Conservation (phyloP, 2,888 invertebrate genomes). For the Pyrrhosoma nymphula region DNA sequence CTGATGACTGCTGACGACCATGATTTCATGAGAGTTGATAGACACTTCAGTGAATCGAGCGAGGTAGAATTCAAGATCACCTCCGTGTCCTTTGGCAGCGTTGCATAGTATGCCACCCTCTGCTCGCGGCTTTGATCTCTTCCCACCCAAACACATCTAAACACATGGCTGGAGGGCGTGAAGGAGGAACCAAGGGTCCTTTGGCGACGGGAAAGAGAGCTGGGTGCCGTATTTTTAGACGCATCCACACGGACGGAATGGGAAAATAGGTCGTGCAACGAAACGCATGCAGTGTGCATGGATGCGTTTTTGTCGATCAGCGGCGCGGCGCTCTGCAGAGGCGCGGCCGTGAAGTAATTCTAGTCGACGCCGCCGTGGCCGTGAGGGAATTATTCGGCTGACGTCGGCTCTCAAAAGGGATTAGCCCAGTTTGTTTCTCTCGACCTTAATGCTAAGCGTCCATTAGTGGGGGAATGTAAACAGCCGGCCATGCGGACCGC, state of each 20-base stretch:
- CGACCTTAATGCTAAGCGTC: not conserved
- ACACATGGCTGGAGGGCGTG: not conserved
- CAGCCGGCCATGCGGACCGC: no score
- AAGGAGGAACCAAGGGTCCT: not conserved
- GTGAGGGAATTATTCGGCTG: not conserved
- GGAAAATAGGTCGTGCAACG: conserved; percentile 6
- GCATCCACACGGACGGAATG: not conserved
- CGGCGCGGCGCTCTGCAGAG: no score
- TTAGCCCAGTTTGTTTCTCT: not conserved
- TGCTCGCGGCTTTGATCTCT: not conserved
- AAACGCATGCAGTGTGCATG: not conserved
- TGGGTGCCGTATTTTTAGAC: not conserved
- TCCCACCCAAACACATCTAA: not conserved
- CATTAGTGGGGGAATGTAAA: not conserved
- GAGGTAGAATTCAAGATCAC: not conserved
- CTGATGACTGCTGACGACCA: no score
- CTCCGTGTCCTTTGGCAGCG: not conserved
- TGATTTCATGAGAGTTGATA: no score
- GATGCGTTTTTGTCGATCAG: no score
- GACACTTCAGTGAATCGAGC: not conserved
- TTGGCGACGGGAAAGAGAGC: not conserved
- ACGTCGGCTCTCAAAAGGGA: not conserved
- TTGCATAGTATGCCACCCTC: not conserved
- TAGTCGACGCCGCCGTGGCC: not conserved
- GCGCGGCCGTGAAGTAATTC: not conserved